Percentiles rank a stretch among this genome's conserved stretches.
These are phyloP conservation scores for Phyllostomus hastatus DNA, from an alignment of 2,113 vertebrate genomes.

Conservation along the genomic window DNA sequence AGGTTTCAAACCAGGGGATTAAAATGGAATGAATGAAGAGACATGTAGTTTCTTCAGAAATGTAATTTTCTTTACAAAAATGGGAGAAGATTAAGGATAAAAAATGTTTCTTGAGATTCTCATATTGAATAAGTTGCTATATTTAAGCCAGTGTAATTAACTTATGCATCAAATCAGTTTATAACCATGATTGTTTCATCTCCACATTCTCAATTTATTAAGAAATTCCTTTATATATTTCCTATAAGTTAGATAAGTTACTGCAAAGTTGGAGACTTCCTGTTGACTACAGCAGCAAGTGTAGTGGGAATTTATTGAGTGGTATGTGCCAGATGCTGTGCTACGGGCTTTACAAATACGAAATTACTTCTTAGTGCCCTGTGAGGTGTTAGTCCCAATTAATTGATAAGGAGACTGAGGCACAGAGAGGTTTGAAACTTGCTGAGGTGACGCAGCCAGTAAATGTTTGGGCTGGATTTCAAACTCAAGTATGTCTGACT, in stretches of 20 bases:
- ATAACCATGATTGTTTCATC: not conserved
- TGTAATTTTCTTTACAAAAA: not conserved
- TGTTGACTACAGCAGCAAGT: not conserved
- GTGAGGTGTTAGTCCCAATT: not conserved
- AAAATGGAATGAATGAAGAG: constrained; percentile 8
- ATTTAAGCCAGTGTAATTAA: not conserved
- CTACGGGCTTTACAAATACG: not conserved
- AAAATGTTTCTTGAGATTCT: constrained; percentile 8
- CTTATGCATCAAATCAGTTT: not conserved
- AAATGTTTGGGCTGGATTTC: not conserved
- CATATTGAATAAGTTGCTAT: not conserved
- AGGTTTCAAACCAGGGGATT: not conserved
- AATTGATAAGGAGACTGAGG: not conserved
- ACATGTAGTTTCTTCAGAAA: not conserved
- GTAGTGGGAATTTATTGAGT: not conserved
- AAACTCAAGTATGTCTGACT: not conserved
- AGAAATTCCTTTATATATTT: not conserved
- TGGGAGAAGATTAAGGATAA: not conserved
- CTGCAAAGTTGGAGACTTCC: not conserved
- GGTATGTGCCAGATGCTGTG: not conserved
- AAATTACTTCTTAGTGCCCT: not conserved
- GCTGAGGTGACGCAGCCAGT: not conserved
- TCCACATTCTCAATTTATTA: not conserved
- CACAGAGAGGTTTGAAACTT: not conserved
- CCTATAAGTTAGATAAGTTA: not conserved